Conservation (phyloP, 2,888 invertebrate genomes). For the Tetrapedia diversipes region DNA sequence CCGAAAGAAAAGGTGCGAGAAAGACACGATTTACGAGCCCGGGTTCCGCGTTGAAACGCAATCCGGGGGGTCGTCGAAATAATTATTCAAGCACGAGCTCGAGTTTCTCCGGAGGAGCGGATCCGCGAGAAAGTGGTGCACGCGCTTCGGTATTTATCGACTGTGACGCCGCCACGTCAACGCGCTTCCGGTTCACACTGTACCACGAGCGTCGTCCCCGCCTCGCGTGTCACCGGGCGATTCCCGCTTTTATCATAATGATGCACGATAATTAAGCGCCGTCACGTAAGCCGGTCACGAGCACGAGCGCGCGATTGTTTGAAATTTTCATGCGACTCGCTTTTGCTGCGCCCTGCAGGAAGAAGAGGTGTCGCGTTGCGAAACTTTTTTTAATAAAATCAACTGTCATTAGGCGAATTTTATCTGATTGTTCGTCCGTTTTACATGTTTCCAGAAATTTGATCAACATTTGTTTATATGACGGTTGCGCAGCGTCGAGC, state of each 20-base stretch:
- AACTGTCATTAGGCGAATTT: too few relatives aligned
- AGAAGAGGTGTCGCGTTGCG: too few relatives aligned
- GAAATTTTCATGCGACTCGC: conserved; percentile 9
- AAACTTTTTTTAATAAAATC: too few relatives aligned
- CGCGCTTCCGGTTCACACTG: conserved; percentile 46
- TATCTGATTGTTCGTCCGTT: too few relatives aligned
- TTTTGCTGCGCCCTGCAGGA: background rate
- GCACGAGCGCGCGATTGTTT: conserved; percentile 23
- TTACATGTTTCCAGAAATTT: too few relatives aligned
- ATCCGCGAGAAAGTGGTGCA: conserved; percentile 59
- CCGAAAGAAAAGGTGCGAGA: background rate
- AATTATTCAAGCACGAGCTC: conserved; percentile 54
- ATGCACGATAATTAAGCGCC: conserved; percentile 50
- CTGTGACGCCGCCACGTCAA: conserved; percentile 38
- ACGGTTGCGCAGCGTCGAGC: too few relatives aligned
- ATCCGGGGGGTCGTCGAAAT: conserved; percentile 38
- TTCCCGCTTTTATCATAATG: conserved; percentile 49
- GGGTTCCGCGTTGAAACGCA: conserved; percentile 44
- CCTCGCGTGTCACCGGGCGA: conserved; percentile 59
- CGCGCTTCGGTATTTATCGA: conserved; percentile 55
- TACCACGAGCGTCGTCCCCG: conserved; percentile 18
- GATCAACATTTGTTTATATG: too few relatives aligned
- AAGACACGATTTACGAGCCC: conserved; percentile 13
- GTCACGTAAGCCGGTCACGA: conserved; percentile 31
- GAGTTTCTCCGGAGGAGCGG: conserved; percentile 50